Evolutionary conservation across 2,113 vertebrate species (phyloP), one percentile per base, ranked within the genome.

Genomic region (Electrona antarctica): DNA sequence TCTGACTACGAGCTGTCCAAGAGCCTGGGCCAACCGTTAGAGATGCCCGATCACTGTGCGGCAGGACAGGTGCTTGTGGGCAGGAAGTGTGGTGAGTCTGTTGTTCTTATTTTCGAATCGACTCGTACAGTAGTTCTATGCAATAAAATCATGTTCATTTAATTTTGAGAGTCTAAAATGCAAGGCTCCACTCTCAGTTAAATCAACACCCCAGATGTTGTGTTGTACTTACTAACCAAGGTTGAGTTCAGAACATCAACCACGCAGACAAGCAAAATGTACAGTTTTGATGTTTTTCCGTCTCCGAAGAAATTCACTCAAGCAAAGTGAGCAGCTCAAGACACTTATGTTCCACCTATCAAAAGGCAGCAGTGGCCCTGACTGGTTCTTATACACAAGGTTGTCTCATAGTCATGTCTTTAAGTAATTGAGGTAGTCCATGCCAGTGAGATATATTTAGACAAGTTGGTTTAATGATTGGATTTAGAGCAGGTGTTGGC

Each of bases 81-180:
- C 80, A 94, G 83, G 89, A 95, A 94, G 79, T 99, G 98, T 87
- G 96, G 98, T 99, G 89, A 96, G 98, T 91, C 11, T 8, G 7
- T 12, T 71, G 70, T 59, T 58, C 50, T 12, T 58, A 10, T 67
- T 78, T 41, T 21, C 21, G 21, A 21, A 21, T 21, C 21, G 47
- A n/a, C 9, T 46, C 15, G 41, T 65, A n/a, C n/a, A n/a, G 11
- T 60, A n/a, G n/a, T 9, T 64, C 28, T 14, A 15, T 7, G 8
- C 5, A 41, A 6, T 41, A 41, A 41, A 41, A 41, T 41, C 33
- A 41, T 4, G 3, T 41, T 41, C 1, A 41, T 41, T 41, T 41
- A 41, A 41, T 41, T 41, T 6, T 41, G 33, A 33, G 29, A 41
- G 33, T 41, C 3, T 41, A 41, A 41, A 41, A 41, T 41, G 33